Percentiles rank a stretch among this genome's conserved stretches.
phyloP scores from a whole-genome alignment of 2,797 vertebrate species.

The Gallinago nigripennis region DNA sequence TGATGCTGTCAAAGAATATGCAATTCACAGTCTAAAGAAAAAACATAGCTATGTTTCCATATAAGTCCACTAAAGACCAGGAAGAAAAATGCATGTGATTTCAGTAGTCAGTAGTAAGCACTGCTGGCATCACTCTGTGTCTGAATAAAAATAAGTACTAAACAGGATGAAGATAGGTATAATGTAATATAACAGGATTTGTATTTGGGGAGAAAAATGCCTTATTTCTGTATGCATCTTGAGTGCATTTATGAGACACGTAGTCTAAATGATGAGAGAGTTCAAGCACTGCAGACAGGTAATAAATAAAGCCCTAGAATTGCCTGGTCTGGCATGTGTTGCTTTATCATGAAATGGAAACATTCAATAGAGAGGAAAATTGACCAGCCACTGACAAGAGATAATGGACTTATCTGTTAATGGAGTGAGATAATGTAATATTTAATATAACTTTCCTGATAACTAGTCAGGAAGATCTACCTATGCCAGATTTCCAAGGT shows the following conservation, averaged over 20 bases:
- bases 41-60: background rate
- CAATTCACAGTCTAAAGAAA: background rate
- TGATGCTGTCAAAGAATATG: background rate
- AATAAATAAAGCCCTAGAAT: constrained; percentile 7
- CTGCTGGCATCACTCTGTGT: background rate
- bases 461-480: background rate
- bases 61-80: background rate
- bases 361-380: constrained; percentile 8
- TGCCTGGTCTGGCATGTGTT: background rate
- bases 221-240: background rate
- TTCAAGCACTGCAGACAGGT: background rate
- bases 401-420: background rate
- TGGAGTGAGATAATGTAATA: background rate
- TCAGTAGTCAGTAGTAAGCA: background rate
- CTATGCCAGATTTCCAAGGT: background rate
- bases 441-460: background rate
- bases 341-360: background rate
- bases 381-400: background rate
- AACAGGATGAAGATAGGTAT: background rate
- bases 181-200: background rate
- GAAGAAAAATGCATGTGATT: background rate
- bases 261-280: background rate
- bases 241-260: background rate
- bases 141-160: background rate
- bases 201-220: background rate